Conservation (phyloP, 1,140 invertebrate species). For the Phymorhynchus buccinoides region DNA sequence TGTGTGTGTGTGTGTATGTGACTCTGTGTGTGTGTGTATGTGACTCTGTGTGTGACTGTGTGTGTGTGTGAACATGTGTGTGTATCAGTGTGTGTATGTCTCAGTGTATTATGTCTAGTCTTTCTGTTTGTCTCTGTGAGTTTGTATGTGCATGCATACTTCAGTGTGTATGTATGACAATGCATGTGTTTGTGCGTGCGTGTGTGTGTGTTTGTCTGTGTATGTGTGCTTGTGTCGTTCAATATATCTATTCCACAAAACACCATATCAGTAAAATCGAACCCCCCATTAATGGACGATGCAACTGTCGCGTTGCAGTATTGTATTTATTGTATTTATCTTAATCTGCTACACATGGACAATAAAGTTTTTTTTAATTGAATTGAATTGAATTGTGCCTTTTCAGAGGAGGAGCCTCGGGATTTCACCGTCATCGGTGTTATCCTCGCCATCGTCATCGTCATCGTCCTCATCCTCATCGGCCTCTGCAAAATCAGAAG, state of each 20-base stretch:
- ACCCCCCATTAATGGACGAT: no score
- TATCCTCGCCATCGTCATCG: constrained; percentile 2
- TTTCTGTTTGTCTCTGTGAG: not conserved
- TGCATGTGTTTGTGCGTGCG: no score
- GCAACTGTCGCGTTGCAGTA: no score
- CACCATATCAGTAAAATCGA: no score
- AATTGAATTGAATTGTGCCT: no score
- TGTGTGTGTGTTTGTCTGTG: no score
- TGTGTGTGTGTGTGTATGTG: constrained; percentile 25
- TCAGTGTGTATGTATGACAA: not conserved
- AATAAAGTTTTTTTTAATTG: no score
- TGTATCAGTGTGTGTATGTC: not conserved
- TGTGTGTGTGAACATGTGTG: constrained; percentile 23
- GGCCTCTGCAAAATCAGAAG: constrained; percentile 26
- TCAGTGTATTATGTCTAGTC: not conserved
- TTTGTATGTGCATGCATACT: not conserved
- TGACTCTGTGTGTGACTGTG: constrained; percentile 11
- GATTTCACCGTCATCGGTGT: constrained; percentile 19
- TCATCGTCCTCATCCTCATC: constrained; percentile 22
- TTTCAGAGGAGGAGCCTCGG: not conserved
- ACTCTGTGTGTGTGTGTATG: constrained; percentile 25
- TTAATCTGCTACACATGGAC: no score
- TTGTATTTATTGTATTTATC: no score
- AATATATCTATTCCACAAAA: no score
- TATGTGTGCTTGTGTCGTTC: no score